phyloP scores from a whole-genome alignment of 2,888 invertebrate genomes.

The Dryobotodes eremita region DNA sequence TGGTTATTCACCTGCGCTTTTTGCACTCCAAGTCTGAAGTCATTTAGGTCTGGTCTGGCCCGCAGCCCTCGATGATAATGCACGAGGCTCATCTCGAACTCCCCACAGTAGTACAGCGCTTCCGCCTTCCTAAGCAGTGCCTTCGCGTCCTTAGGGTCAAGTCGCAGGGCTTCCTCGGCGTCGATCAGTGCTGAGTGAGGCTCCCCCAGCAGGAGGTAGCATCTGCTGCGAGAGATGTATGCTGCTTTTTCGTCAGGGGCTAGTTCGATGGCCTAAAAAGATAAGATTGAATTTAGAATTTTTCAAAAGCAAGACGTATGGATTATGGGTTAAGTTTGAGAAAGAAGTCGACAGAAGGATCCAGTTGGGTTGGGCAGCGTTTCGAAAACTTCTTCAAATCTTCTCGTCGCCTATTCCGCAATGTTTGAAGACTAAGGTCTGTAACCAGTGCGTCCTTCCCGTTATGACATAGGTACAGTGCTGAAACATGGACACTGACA shows the following conservation, averaged over 20 bases:
- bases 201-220: conserved; percentile 96
- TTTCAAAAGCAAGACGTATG: neutral
- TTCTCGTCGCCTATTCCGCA: too few relatives aligned
- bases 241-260: conserved; percentile 96
- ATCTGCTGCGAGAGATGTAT: conserved; percentile 96
- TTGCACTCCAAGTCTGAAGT: conserved; percentile 95
- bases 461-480: too few relatives aligned
- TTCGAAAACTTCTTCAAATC: too few relatives aligned
- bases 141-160: conserved; percentile 92
- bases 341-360: too few relatives aligned
- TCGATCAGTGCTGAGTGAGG: conserved; percentile 95
- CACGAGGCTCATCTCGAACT: conserved; percentile 98
- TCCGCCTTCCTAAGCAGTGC: conserved; percentile 97
- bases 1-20: conserved; percentile 92
- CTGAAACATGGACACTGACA: too few relatives aligned
- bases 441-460: too few relatives aligned
- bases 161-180: conserved; percentile 95
- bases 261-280: conserved; percentile 95
- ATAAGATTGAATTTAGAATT: neutral
- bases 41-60: conserved; percentile 95
- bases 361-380: too few relatives aligned
- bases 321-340: too few relatives aligned
- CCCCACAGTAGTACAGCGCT: conserved; percentile 96
- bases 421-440: neutral
- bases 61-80: conserved; percentile 97